Base-by-base conservation (phyloP, 2,888 invertebrate species). In the Lasioglossum leucozonium region DNA sequence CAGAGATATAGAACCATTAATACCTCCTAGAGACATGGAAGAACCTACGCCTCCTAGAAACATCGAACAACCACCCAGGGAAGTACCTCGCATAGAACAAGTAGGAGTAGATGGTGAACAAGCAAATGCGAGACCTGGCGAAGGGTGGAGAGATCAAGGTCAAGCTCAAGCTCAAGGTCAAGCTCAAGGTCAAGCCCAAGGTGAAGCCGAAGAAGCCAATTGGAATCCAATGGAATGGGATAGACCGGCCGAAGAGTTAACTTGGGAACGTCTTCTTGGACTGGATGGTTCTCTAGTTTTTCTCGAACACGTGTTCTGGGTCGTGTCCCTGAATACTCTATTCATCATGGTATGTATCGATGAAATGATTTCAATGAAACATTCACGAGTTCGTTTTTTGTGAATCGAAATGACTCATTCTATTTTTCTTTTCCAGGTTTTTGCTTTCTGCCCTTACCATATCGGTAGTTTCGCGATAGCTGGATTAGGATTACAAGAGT, bases 201-300 rank as follows among this genome's bases (percentile, higher is more conserved):
- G 96, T 51, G 93, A 94, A 79, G 97, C 97, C 6, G 97, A 98
- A 93, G 98, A 98, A 92, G 98, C 97, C 84, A 99, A 99, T 93
- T 99, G 99, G 99, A 99, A 99, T 95, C 99, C 99, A 0, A 98
- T 99, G 96, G 99, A 99, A 93, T 99, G 99, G 99, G 99, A 99
- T 94, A 96, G 99, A 87, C 99, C 99, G 0, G 99, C 98, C 18
- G 99, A 99, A 93, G 99, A 99, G 95, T 95, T 99, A 42, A 99
- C 99, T 0, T 99, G 99, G 99, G 99, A 99, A 94, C 96, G 99
- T 88, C 96, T 99, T 10, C 96, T 99, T 0, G 99, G 99, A 0
- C 95, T 99, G 16, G 99, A 99, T 95, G 99, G 99, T 0, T 99
- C 99, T 0, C 96, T 99, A 92, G 98, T 99, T 73, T 99, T 99